These are phyloP conservation scores for Montipora foliosa DNA, from an alignment of 64 coral and sea anemone species.

Conservation along the genomic window DNA sequence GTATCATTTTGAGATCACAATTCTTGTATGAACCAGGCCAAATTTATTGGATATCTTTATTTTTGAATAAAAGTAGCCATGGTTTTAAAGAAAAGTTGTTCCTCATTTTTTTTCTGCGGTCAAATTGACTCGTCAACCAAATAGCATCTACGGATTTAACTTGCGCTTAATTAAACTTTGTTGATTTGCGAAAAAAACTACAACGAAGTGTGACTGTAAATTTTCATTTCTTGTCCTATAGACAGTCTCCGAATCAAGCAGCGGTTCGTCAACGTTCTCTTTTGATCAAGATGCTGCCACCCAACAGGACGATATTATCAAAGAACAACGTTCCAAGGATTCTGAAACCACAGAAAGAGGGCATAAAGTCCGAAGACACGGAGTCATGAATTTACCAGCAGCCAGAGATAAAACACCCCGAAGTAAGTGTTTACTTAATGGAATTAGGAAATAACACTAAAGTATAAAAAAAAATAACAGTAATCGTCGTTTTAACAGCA, in stretches of 20 bases:
- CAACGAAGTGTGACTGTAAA: no score
- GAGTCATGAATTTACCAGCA: not conserved
- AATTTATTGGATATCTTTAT: no score
- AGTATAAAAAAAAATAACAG: not conserved
- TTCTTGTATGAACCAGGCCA: no score
- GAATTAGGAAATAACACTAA: not conserved
- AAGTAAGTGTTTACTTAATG: conserved; percentile 36
- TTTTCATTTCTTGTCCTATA: conserved; percentile 18
- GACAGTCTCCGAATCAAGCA: conserved; percentile 81
- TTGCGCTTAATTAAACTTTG: no score
- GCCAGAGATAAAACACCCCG: not conserved
- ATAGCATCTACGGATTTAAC: no score
- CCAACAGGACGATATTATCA: not conserved
- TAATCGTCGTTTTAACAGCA: not conserved
- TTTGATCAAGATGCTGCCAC: conserved; percentile 51
- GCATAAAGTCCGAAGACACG: not conserved
- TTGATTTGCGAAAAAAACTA: no score
- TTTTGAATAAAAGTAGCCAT: not conserved
- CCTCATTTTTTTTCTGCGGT: no score
- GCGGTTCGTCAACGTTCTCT: conserved; percentile 69
- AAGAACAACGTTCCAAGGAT: not conserved
- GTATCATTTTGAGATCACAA: no score
- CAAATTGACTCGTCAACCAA: no score
- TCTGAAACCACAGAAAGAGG: not conserved
- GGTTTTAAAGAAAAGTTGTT: not conserved